These are phyloP conservation scores for Plodia interpunctella DNA, from an alignment of 1,140 invertebrate genomes.

Conservation along the genomic window DNA sequence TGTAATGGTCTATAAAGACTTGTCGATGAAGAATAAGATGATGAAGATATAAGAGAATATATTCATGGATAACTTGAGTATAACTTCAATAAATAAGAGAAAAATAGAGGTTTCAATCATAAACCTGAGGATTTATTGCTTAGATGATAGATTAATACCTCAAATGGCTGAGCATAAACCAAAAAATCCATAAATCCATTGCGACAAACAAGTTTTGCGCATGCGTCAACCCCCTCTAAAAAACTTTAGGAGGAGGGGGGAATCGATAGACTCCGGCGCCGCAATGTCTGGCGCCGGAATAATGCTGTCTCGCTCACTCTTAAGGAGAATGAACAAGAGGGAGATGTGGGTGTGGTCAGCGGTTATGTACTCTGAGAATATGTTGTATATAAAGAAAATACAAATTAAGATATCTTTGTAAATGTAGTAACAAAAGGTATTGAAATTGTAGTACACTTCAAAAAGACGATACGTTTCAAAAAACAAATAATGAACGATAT, in stretches of 20 bases:
- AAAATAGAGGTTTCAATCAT: no score
- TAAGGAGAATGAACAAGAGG: slow-evolving; percentile 4
- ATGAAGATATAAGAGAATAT: no score
- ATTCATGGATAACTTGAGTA: no score
- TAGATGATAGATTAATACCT: no score
- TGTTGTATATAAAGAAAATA: background rate
- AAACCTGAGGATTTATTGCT: no score
- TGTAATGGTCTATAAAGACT: no score
- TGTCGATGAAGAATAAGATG: no score
- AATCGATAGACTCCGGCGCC: slow-evolving; percentile 66
- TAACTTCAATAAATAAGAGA: no score
- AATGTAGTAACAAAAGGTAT: no score
- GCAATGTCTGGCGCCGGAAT: slow-evolving; percentile 48
- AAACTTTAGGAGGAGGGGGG: slow-evolving; percentile 15
- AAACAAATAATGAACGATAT: background rate
- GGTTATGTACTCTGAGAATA: background rate
- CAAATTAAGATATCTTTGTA: background rate
- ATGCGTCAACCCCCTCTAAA: slow-evolving; percentile 35
- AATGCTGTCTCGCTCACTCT: slow-evolving; percentile 20
- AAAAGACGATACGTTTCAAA: background rate
- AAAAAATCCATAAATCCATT: slow-evolving; percentile 39
- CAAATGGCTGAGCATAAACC: background rate
- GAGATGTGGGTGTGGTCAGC: slow-evolving; percentile 23
- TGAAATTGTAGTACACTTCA: no score
- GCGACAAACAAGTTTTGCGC: slow-evolving; percentile 48